phyloP scores from a whole-genome alignment of 2,797 vertebrate genomes.

The Chromis chromis region DNA sequence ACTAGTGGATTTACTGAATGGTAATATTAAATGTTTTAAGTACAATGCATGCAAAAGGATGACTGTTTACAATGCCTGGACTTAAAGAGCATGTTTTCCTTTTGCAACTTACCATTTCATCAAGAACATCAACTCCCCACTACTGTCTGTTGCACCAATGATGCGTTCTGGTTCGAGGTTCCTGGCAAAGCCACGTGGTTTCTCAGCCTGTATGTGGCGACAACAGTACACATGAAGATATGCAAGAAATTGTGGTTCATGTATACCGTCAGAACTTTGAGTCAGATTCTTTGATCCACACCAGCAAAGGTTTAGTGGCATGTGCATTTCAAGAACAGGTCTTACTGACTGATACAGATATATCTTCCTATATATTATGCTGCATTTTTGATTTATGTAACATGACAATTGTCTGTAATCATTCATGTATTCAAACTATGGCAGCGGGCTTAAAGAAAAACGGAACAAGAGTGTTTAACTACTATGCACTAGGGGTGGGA shows the following conservation, averaged over 20 bases:
- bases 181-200: constrained; percentile 86
- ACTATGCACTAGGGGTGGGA: no score
- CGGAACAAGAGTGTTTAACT: no score
- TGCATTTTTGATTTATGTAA: neutral
- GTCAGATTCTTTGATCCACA: neutral
- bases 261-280: neutral
- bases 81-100: neutral
- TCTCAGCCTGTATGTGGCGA: constrained; percentile 72
- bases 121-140: constrained; percentile 88
- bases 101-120: constrained; percentile 87
- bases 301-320: neutral
- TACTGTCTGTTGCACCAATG: constrained; percentile 88
- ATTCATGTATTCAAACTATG: no score
- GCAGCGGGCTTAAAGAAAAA: no score
- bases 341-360: neutral
- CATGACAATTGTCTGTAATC: neutral
- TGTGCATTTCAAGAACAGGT: no score
- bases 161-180: constrained; percentile 87
- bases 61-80: neutral
- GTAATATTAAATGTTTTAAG: neutral
- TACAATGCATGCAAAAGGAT: neutral
- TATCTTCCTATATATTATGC: no score
- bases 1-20: neutral
- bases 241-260: neutral
- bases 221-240: neutral